phyloP scores from a whole-genome alignment of 2,113 vertebrate species.

The Noturus placidus region DNA sequence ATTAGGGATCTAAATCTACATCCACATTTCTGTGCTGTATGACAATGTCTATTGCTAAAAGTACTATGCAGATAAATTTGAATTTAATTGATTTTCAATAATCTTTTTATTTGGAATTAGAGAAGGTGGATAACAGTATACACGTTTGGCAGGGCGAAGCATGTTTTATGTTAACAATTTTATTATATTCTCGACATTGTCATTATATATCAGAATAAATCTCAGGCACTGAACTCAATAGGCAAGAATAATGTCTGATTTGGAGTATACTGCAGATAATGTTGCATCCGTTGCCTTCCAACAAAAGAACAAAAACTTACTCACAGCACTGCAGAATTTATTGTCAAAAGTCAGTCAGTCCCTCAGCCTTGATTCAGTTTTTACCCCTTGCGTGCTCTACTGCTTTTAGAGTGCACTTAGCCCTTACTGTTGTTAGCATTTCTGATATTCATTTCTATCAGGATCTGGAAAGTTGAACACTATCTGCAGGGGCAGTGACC shows the following conservation, averaged over 20 bases:
- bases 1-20: constrained; percentile 18
- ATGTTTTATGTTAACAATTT: neutral
- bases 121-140: too few relatives aligned
- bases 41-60: neutral
- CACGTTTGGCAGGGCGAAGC: neutral
- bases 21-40: neutral
- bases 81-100: neutral
- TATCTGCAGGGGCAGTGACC: neutral
- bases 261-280: neutral
- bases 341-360: neutral
- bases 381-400: neutral
- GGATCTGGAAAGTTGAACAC: neutral
- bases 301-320: neutral
- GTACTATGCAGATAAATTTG: neutral
- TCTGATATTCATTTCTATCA: neutral
- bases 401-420: neutral
- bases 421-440: neutral
- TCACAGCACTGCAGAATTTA: neutral
- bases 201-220: neutral
- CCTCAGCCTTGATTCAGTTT: neutral
- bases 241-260: neutral
- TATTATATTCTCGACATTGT: neutral
- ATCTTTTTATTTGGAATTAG: neutral
- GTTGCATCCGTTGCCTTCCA: neutral
- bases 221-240: too few relatives aligned